phyloP scores from a whole-genome alignment of 2,797 vertebrate species.

The Hozukius guyotensis region DNA sequence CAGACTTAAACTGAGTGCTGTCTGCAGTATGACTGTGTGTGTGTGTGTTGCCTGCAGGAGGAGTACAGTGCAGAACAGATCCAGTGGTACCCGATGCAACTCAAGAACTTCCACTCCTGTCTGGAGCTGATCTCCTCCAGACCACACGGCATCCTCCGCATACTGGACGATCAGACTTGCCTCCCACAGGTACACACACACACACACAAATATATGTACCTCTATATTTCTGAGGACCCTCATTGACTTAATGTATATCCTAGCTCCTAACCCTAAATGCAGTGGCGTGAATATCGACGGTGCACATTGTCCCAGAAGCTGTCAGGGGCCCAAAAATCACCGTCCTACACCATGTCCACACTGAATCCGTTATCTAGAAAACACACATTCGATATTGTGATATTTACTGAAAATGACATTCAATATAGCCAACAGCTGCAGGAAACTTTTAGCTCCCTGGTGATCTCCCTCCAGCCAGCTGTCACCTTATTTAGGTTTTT shows the following conservation, averaged over 20 bases:
- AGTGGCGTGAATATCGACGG: rapidly evolving
- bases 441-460: no score
- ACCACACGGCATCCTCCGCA: conserved; percentile 89
- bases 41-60: conserved; percentile 78
- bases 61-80: conserved; percentile 88
- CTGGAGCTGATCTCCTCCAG: conserved; percentile 88
- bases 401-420: no score
- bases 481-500: no score
- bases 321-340: no score
- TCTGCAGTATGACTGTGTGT: background rate
- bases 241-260: no score
- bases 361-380: no score
- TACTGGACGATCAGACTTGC: conserved; percentile 91
- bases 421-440: no score
- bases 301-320: rapidly evolving
- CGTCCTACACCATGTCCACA: no score
- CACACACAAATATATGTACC: background rate
- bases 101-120: conserved; percentile 81
- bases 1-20: background rate
- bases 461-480: no score
- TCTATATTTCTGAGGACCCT: no score
- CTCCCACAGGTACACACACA: conserved; percentile 85
- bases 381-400: no score
- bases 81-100: conserved; percentile 84
- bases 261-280: no score